Evolutionary conservation across 2,888 invertebrate genomes (phyloP).

Genomic region (Sisyra nigra): DNA sequence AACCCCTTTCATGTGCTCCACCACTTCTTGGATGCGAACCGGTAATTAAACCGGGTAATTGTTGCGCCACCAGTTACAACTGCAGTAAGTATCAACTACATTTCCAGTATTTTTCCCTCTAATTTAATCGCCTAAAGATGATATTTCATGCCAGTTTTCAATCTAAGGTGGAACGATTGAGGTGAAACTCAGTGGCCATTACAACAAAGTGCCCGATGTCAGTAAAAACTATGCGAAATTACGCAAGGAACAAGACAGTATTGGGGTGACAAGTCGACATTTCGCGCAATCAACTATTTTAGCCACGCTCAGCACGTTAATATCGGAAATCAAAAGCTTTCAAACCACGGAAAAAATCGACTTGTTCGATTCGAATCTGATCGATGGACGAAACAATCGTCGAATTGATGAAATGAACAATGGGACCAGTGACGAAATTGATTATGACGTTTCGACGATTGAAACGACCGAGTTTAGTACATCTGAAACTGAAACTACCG

Average conservation of each 20-base stretch:
- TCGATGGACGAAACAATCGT: slow-evolving; percentile 6
- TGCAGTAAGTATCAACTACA: slow-evolving; percentile 41
- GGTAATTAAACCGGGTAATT: slow-evolving; percentile 57
- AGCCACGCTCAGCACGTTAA: slow-evolving; percentile 9
- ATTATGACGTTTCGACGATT: slow-evolving; percentile 2
- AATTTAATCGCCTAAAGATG: neutral
- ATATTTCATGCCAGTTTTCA: neutral
- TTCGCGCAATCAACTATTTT: slow-evolving; percentile 1
- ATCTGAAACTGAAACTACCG: slow-evolving; percentile 12
- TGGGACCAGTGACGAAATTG: neutral
- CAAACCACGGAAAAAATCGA: slow-evolving; percentile 5
- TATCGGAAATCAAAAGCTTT: slow-evolving; percentile 1
- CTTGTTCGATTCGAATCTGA: neutral
- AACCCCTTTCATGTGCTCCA: slow-evolving; percentile 59
- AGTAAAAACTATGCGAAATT: slow-evolving; percentile 36
- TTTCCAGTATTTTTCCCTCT: slow-evolving; percentile 5
- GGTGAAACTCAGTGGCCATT: slow-evolving; percentile 32
- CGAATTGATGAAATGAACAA: slow-evolving; percentile 2
- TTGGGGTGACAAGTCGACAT: slow-evolving; percentile 9
- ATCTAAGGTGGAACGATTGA: slow-evolving; percentile 32
- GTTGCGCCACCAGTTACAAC: slow-evolving; percentile 72
- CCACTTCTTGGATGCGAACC: slow-evolving; percentile 60
- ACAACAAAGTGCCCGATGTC: slow-evolving; percentile 28
- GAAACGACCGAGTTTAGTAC: slow-evolving; percentile 6
- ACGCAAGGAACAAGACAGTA: slow-evolving; percentile 26